Base-by-base conservation (phyloP, 92 coral and sea anemone genomes). In the Micromussa lordhowensis region DNA sequence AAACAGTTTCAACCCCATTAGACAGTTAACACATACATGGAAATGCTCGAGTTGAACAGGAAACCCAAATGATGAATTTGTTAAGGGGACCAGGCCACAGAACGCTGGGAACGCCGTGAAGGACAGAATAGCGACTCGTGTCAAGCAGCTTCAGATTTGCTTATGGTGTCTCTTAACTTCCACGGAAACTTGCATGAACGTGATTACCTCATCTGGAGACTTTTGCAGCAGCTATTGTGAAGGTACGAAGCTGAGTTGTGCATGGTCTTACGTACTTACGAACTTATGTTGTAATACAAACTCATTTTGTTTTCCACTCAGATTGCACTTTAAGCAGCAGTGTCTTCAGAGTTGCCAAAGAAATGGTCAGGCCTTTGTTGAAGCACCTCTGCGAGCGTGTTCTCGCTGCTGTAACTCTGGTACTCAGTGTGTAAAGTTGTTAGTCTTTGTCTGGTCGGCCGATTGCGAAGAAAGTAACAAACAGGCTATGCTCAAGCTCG, bases 131-230 rank as follows among this genome's bases (percentile, higher is more conserved):
- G 79, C 66, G 51, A 77, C 51, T 36, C 66, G 85, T 15, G 88
- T 89, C 19, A 77, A 79, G 72, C 88, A 89, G 85, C n/a, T 77
- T 35, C 92, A 83, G 38, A 89, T 89, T 80, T 89, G 88, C 70
- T 71, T 88, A 22, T 87, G 40, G 74, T 82, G 82, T 59, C 83
- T 82, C 24, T 68, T 30, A 40, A 73, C 69, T 77, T 68, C 83
- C 21, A 75, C 88, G 51, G 83, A 82, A 53, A 83, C 88, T 31
- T 48, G 83, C 48, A 38, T 36, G 72, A 89, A 83, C 78, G 83
- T 83, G n/a, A 82, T 89, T 61, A 35, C 75, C 44, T 82, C 88
- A 40, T 48, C 82, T 75, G 88, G n/a, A n/a, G n/a, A n/a, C n/a
- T n/a, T n/a, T n/a, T n/a, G n/a, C n/a, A n/a, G n/a, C n/a, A n/a